phyloP scores from a whole-genome alignment of 2,888 invertebrate genomes.

The Carabus problematicus region DNA sequence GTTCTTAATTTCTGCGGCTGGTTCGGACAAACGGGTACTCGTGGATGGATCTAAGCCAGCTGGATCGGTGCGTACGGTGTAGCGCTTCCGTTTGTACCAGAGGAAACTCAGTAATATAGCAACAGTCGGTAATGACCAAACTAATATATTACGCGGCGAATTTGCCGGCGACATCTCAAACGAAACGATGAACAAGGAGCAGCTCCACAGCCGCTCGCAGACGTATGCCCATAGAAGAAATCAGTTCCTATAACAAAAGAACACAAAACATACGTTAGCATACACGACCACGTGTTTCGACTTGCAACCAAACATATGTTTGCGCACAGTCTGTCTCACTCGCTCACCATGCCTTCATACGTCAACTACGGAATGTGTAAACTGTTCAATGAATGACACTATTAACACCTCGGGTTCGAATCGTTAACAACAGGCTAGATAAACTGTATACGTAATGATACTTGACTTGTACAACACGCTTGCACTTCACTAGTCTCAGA shows the following conservation, averaged over 20 bases:
- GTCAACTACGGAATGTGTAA: too few relatives aligned
- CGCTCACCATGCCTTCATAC: too few relatives aligned
- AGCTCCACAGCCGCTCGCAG: conserved; percentile 26
- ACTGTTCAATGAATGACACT: too few relatives aligned
- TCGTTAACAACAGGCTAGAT: too few relatives aligned
- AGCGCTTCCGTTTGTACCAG: conserved; percentile 83
- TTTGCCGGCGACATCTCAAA: conserved; percentile 37
- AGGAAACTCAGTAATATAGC: conserved; percentile 80
- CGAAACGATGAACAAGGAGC: conserved; percentile 9
- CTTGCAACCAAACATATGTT: conserved; percentile 34
- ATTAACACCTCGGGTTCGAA: too few relatives aligned
- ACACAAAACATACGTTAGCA: conserved; percentile 29
- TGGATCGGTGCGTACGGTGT: conserved; percentile 75
- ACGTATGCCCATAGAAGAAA: background rate
- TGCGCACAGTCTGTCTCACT: background rate
- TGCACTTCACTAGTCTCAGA: too few relatives aligned
- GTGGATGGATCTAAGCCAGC: conserved; percentile 64
- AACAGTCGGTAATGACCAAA: conserved; percentile 81
- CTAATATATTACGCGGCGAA: conserved; percentile 66
- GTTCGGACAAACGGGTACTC: conserved; percentile 55
- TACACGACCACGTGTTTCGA: conserved; percentile 24
- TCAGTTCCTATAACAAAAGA: conserved; percentile 56
- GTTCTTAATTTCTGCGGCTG: conserved; percentile 45
- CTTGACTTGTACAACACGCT: too few relatives aligned
- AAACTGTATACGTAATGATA: too few relatives aligned